Evolutionary conservation across 2,797 vertebrate genomes (phyloP).

Genomic region (Myotis planiceps): DNA sequence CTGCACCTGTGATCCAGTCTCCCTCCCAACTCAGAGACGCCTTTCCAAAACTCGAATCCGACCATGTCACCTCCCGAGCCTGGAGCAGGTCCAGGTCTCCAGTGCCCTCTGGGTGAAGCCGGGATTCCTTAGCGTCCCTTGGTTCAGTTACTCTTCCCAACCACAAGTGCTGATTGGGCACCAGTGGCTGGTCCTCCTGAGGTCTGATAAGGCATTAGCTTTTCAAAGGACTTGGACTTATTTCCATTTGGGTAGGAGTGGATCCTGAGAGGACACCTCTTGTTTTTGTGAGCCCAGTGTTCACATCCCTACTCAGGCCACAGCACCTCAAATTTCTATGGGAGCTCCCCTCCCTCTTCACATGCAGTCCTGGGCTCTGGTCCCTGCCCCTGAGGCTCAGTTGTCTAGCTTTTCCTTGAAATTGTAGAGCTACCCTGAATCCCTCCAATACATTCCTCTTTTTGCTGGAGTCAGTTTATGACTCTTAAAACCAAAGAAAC

Average conservation of each 20-base stretch:
- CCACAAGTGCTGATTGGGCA: neutral
- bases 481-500: neutral
- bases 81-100: neutral
- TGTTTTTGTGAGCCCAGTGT: neutral
- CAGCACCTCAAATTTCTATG: neutral
- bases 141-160: neutral
- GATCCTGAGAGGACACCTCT: neutral
- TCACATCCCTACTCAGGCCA: neutral
- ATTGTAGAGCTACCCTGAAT: neutral
- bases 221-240: neutral
- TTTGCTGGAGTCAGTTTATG: neutral
- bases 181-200: neutral
- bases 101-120: neutral
- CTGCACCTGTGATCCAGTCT: neutral
- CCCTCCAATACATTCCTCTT: fast-evolving
- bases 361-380: neutral
- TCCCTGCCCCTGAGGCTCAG: neutral
- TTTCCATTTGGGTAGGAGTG: neutral
- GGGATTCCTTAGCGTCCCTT: neutral
- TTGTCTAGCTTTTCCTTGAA: neutral
- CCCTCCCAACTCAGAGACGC: neutral
- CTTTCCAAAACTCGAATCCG: neutral
- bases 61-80: neutral
- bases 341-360: neutral
- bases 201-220: neutral